phyloP scores from a whole-genome alignment of 2,888 invertebrate genomes.

The Coelopa pilipes region DNA sequence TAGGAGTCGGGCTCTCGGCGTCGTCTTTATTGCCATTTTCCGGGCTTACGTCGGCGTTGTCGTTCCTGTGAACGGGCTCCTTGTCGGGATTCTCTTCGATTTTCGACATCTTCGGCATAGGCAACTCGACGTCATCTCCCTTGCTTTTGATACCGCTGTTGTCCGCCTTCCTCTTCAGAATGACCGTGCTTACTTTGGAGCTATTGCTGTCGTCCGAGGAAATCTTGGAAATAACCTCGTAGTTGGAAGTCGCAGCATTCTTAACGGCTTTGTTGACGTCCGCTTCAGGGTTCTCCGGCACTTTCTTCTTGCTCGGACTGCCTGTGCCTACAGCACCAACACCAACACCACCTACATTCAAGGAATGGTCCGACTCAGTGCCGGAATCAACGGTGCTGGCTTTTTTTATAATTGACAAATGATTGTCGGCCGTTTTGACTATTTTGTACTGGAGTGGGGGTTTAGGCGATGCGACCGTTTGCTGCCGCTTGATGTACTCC shows the following conservation, averaged over 20 bases:
- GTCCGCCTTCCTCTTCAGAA: conserved; percentile 62
- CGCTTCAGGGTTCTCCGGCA: background rate
- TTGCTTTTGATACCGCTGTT: conserved; percentile 37
- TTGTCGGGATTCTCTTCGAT: conserved; percentile 41
- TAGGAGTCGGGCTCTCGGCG: conserved; percentile 40
- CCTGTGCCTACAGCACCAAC: background rate
- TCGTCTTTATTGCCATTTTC: background rate
- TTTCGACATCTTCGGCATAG: conserved; percentile 49
- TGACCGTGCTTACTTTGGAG: conserved; percentile 59
- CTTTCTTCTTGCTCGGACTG: conserved; percentile 47
- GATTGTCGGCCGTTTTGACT: conserved; percentile 64
- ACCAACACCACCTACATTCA: background rate
- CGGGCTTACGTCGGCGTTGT: background rate
- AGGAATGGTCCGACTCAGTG: conserved; percentile 59
- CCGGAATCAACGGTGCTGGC: conserved; percentile 54
- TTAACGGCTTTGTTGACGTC: background rate
- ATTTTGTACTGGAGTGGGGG: conserved; percentile 66
- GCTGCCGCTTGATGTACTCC: conserved; percentile 55
- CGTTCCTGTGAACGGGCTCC: background rate
- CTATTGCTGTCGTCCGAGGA: conserved; percentile 54
- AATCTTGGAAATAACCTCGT: conserved; percentile 59
- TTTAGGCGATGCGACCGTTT: conserved; percentile 53
- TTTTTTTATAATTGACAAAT: conserved; percentile 64
- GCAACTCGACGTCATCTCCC: conserved; percentile 37
- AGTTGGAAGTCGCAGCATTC: conserved; percentile 48